Evolutionary conservation across 1,140 invertebrate genomes (phyloP).

Genomic region (Lepidurus couesii): DNA sequence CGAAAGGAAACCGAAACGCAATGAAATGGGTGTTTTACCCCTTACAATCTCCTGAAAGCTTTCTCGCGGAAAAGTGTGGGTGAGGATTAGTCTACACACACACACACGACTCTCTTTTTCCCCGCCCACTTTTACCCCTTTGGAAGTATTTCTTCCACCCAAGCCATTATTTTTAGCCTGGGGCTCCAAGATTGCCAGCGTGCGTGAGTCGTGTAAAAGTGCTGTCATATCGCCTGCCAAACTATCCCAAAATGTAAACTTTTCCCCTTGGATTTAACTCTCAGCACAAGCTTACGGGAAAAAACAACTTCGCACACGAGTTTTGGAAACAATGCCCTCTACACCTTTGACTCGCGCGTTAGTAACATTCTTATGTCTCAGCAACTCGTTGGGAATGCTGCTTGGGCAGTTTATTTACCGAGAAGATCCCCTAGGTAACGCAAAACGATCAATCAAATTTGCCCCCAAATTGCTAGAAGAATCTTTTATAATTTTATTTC

Average conservation of each 20-base stretch:
- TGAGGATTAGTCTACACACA: neutral
- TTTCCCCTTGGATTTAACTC: neutral
- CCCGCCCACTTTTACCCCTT: neutral
- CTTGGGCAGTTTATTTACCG: conserved; percentile 25
- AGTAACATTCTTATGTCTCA: neutral
- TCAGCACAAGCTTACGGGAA: neutral
- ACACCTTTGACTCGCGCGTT: neutral
- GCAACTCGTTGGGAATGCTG: neutral
- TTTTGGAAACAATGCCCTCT: neutral
- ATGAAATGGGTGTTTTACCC: no score
- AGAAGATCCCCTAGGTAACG: conserved; percentile 29
- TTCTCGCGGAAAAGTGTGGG: no score
- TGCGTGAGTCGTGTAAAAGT: conserved; percentile 18
- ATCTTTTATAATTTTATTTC: no score
- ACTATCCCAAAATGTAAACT: neutral
- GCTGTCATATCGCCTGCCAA: conserved; percentile 1
- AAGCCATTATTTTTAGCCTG: conserved; percentile 17
- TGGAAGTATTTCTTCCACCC: neutral
- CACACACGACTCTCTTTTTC: neutral
- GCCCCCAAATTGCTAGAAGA: no score
- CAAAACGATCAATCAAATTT: neutral
- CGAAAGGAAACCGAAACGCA: no score
- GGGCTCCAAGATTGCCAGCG: neutral
- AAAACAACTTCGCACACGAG: neutral
- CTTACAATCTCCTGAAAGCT: no score